phyloP scores from a whole-genome alignment of 2,888 invertebrate genomes.

The Charanyca ferruginea region DNA sequence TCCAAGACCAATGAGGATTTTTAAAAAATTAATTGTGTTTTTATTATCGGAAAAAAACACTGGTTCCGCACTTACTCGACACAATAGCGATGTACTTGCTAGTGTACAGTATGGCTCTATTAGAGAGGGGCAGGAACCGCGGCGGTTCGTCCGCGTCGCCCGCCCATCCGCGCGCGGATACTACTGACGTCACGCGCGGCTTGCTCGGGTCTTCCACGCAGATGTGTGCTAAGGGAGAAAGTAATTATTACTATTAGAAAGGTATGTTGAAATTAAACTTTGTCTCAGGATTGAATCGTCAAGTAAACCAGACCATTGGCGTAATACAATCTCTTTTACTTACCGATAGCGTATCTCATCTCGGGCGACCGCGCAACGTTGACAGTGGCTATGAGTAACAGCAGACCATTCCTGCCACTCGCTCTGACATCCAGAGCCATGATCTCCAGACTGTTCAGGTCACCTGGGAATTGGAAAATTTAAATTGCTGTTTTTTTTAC shows the following conservation, averaged over 20 bases:
- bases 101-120: constrained; percentile 76
- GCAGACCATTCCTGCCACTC: constrained; percentile 86
- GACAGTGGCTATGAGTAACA: constrained; percentile 94
- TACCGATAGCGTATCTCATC: constrained; percentile 94
- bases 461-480: constrained; percentile 76
- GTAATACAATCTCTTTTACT: constrained; percentile 52
- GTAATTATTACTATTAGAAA: no score
- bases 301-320: not conserved
- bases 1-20: no score
- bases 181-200: constrained; percentile 78
- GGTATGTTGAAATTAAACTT: no score
- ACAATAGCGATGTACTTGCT: constrained; percentile 73
- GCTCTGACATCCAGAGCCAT: constrained; percentile 95
- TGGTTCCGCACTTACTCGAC: constrained; percentile 66
- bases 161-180: constrained; percentile 66
- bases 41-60: no score
- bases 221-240: constrained; percentile 73
- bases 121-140: constrained; percentile 75
- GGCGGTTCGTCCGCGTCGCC: constrained; percentile 66
- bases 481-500: no score
- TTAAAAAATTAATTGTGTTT: no score
- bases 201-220: constrained; percentile 71
- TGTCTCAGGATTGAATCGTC: no score
- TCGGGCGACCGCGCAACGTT: constrained; percentile 93
- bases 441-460: constrained; percentile 92